Evolutionary conservation across 2,113 vertebrate species (phyloP), one percentile per base, ranked within the genome.

Genomic region (Rhinolophus ferrumequinum): DNA sequence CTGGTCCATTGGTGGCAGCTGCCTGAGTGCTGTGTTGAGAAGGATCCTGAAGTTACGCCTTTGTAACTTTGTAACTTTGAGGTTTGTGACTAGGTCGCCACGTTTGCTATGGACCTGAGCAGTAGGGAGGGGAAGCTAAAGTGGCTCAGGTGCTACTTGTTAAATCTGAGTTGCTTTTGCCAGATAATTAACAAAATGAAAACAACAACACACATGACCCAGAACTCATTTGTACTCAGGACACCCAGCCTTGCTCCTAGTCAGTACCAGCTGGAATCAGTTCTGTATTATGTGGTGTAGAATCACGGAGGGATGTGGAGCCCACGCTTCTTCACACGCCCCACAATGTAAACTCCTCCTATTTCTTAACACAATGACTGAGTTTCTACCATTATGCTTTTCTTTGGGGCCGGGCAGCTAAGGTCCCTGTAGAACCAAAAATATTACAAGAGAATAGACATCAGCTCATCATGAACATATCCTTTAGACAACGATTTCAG

Each of bases 131-230:
- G 56, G 75, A 88, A 41, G 84, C 14, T 38, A 30, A 70, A 22
- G 69, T 26, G 52, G 75, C 50, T 95, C 93, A 95, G 60, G 58
- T 79, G 96, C 79, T 93, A 47, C 21, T 6, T 80, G 93, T 93
- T 97, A 91, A 75, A 54, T 88, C 52, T 47, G 41, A 70, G 24
- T 93, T 56, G 35, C 76, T 97, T 44, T 64, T 86, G 73, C 89
- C 96, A 94, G 92, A 94, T 94, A 87, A 91, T 96, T 50, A 93
- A 89, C 88, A 86, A 96, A 94, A 85, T 9, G 77, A 82, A 94
- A 96, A 86, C 91, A 90, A 95, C 94, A 90, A n/a, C 85, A 97
- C 50, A 87, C 94, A 96, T 96, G 93, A 75, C 84, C 67, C 69
- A 88, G 93, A 69, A 79, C 70, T 64, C 90, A n/a, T 72, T 28